Conservation (phyloP, 1,140 invertebrate species). For the Atta texana region DNA sequence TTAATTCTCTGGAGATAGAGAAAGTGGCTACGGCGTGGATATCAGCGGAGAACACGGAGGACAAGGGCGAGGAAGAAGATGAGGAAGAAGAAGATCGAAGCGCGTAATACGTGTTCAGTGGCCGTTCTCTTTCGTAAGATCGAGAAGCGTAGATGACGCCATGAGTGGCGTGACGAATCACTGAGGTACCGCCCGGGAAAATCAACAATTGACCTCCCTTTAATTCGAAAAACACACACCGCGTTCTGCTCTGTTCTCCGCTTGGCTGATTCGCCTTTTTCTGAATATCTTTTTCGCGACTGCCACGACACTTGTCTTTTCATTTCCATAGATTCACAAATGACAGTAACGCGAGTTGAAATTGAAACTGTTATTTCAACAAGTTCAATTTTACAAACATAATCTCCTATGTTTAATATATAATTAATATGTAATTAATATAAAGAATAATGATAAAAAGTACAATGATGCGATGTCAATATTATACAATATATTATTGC, state of each 20-base stretch:
- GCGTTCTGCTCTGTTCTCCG: slow-evolving; percentile 49
- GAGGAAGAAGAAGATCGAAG: slow-evolving; percentile 59
- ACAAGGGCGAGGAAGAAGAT: slow-evolving; percentile 44
- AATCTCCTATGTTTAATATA: background rate
- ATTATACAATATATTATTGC: background rate
- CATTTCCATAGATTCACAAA: background rate
- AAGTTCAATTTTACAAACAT: background rate
- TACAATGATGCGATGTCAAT: background rate
- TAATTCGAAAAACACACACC: slow-evolving; percentile 73
- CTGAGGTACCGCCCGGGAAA: slow-evolving; percentile 71
- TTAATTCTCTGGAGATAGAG: slow-evolving; percentile 71
- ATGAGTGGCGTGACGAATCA: slow-evolving; percentile 75
- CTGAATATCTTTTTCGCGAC: slow-evolving; percentile 4
- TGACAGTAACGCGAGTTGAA: background rate
- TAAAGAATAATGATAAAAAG: background rate
- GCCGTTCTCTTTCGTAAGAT: slow-evolving; percentile 58
- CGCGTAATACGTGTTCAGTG: slow-evolving; percentile 56
- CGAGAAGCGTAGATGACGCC: slow-evolving; percentile 62
- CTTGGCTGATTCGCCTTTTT: slow-evolving; percentile 19
- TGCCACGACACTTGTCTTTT: slow-evolving; percentile 25
- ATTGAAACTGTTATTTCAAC: background rate
- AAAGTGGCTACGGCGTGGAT: slow-evolving; percentile 21
- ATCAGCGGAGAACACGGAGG: slow-evolving; percentile 8
- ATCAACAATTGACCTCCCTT: slow-evolving; percentile 75
- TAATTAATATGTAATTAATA: background rate